These are phyloP conservation scores for Anadara kagoshimensis DNA, from an alignment of 1,140 invertebrate genomes.

Conservation along the genomic window DNA sequence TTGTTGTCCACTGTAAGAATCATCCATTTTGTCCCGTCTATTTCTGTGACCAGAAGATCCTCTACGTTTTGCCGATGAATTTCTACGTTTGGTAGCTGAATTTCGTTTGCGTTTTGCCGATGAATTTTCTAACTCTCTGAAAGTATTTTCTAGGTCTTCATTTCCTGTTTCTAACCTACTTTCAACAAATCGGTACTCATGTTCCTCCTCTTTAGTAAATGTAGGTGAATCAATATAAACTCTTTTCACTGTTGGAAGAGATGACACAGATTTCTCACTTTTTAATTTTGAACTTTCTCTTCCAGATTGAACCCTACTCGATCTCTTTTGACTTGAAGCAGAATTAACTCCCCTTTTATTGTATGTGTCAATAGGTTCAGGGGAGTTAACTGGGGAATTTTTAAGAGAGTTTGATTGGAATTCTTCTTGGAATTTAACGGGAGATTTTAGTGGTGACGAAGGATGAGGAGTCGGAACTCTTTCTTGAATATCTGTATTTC, in stretches of 20 bases:
- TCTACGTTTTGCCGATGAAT: no score
- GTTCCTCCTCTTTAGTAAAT: conserved; percentile 64
- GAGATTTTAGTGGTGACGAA: conserved; percentile 15
- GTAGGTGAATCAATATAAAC: conserved; percentile 65
- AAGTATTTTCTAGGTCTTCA: conserved; percentile 48
- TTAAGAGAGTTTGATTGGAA: conserved; percentile 1
- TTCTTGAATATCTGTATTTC: conserved; percentile 19
- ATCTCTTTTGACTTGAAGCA: no score
- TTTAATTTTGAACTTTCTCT: background rate
- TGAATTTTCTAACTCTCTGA: conserved; percentile 21
- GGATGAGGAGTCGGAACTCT: conserved; percentile 38
- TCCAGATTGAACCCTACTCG: background rate
- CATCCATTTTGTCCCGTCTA: background rate
- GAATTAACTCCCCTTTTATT: no score
- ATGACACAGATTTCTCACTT: conserved; percentile 3
- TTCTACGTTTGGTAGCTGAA: no score
- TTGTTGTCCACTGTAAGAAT: background rate
- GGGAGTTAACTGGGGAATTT: background rate
- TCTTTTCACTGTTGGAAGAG: conserved; percentile 38
- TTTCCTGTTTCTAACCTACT: conserved; percentile 58
- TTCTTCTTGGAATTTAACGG: conserved; percentile 6
- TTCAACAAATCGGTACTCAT: conserved; percentile 65
- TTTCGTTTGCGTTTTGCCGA: no score
- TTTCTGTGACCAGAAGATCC: background rate
- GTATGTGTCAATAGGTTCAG: conserved; percentile 3